Evolutionary conservation across 2,113 vertebrate genomes (phyloP).

Genomic region (Micromys minutus): DNA sequence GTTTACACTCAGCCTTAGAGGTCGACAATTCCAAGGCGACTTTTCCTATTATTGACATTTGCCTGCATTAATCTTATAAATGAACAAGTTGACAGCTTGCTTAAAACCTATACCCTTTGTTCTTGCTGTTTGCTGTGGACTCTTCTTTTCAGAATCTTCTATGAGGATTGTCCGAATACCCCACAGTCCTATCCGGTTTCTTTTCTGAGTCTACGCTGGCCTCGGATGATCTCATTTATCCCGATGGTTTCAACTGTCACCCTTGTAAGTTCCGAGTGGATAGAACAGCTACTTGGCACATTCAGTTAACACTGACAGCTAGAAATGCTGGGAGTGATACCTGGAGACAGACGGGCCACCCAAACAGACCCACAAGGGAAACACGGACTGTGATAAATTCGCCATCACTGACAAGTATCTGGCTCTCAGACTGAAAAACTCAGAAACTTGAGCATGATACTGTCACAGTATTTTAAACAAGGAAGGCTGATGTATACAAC

Average conservation of each 20-base stretch:
- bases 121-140: neutral
- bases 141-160: neutral
- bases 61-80: constrained; percentile 16
- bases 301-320: constrained; percentile 31
- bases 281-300: constrained; percentile 55
- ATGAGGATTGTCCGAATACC: neutral
- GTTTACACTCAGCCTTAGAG: neutral
- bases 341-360: constrained; percentile 67
- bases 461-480: constrained; percentile 70
- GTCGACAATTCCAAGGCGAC: neutral
- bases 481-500: constrained; percentile 39
- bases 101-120: constrained; percentile 3
- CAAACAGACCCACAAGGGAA: constrained; percentile 61
- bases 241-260: constrained; percentile 43
- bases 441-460: constrained; percentile 55
- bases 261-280: constrained; percentile 49
- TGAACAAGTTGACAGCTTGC: neutral
- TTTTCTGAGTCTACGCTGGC: constrained; percentile 34
- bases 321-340: constrained; percentile 52
- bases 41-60: neutral
- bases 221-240: constrained; percentile 67
- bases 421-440: constrained; percentile 40
- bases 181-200: neutral
- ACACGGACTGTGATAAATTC: constrained; percentile 50
- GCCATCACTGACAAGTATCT: constrained; percentile 19